Base-by-base conservation (phyloP, 2,888 invertebrate genomes). In the Agrilus cyanescens region DNA sequence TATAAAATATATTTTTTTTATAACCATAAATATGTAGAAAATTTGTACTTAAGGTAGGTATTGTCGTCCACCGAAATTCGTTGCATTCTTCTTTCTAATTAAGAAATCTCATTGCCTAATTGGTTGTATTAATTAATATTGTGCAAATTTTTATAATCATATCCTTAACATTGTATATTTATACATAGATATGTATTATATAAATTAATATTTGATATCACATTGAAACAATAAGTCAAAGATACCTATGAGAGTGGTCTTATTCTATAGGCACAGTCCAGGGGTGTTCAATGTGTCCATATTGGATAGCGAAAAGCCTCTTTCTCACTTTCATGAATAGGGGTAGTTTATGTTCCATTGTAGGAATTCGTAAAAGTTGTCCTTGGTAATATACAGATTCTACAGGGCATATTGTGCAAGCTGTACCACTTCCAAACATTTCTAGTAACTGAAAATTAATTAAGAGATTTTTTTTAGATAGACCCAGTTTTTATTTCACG, bases 341-440 rank as follows among this genome's bases (percentile, higher is more conserved):
- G 0, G 90, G 83, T 44, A 80, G 73, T 53, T 85, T 78, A 53
- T 81, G 74, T 53, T 79, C 71, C 68, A 78, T 74, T 13, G 88
- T 88, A 39, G 89, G 88, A 50, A 90, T 76, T 39, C 72, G 59
- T 25, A 85, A 70, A 41, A 75, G 66, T 40, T 75, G 68, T 4
- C 79, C 85, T 53, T 82, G 58, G 66, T 86, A 97, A 43, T 84
- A 75, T 46, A 98, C 88, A 47, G 80, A 75, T 44, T 85, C 83
- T 42, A 98, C 81, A 1, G 98, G 97, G 57, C 88, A 89, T 13
- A 99, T 86, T 37, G 95, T 76, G 55, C 91, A 91, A 1, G 98
- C 98, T 16, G 98, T 98, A 43, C 98, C 98, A n/a, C 93, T 80
- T 44, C 97, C 98, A 66, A 98, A 99, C 66, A 97, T 75, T 69